Evolutionary conservation across 2,113 vertebrate genomes (phyloP), one percentile per base, ranked within the genome.

Genomic region (Origma solitaria): DNA sequence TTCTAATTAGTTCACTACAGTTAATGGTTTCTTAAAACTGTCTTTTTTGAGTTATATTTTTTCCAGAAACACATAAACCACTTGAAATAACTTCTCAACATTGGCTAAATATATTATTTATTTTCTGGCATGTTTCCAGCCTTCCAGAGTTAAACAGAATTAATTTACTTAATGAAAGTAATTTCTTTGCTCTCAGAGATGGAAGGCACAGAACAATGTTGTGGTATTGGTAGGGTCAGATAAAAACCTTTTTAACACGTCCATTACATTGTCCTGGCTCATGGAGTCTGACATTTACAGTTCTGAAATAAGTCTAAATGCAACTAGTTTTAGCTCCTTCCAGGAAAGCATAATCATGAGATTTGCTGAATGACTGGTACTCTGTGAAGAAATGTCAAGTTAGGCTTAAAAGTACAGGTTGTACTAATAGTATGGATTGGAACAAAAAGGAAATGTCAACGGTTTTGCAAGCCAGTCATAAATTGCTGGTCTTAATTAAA

Each of bases 21-120:
- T 87, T 93, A 95, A 96, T 94, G 62, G 83, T 95, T 97, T 87
- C 90, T 95, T 92, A 87, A 94, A 96, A 73, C 45, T 70, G 50
- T 78, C 73, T 82, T 84, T 88, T 95, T 88, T 92, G 23, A 88
- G 38, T 47, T 83, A 7, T 42, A 75, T 95, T 91, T 89, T 93
- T 90, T 13, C 38, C 60, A 89, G 69, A 75, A 94, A 73, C 73
- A 78, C 45, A 79, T 73, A 94, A 93, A 94, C 82, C 86, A 86
- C 93, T 95, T 95, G 88, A 95, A 96, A 95, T 87, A 94, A 73
- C 78, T 91, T 94, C 35, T 90, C 3, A 13, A 85, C 33, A 68
- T 50, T 79, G 57, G 54, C 24, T 94, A 75, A 84, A 95, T 60
- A 72, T 22, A 84, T 87, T 90, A 88, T 92, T 90, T 92, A 61